Conservation (phyloP, 2,888 invertebrate genomes). For the Sipunculus nudus region DNA sequence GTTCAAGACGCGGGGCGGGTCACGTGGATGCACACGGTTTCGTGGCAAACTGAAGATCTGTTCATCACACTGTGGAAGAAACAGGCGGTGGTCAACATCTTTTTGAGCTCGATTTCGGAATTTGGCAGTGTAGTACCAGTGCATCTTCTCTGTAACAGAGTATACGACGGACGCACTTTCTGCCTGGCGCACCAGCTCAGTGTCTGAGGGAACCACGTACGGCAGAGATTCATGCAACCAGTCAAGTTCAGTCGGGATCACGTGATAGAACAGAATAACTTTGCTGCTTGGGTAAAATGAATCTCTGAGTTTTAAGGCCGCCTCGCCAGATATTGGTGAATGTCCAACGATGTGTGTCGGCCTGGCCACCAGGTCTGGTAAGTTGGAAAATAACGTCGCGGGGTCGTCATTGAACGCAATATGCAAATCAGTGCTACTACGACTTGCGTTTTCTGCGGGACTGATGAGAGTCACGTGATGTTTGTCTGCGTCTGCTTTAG, state of each 20-base stretch:
- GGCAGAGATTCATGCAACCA: conserved; percentile 22
- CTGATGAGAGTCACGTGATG: conserved; percentile 21
- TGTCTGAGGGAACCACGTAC: conserved; percentile 19
- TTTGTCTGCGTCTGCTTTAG: conserved; percentile 11
- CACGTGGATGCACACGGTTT: background rate
- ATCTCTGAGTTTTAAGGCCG: conserved; percentile 25
- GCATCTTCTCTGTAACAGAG: conserved; percentile 36
- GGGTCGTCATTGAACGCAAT: conserved; percentile 17
- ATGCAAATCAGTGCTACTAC: conserved; percentile 6
- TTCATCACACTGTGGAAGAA: conserved; percentile 31
- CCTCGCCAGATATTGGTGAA: conserved; percentile 34
- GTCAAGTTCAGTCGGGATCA: conserved; percentile 30
- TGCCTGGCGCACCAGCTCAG: conserved; percentile 24
- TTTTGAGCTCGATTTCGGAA: conserved; percentile 31
- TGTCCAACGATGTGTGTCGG: conserved; percentile 38
- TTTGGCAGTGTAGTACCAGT: conserved; percentile 35
- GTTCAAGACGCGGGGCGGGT: conserved; percentile 11
- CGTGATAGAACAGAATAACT: conserved; percentile 39
- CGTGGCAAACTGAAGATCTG: conserved; percentile 27
- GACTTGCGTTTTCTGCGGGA: background rate
- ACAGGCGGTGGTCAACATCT: conserved; percentile 32
- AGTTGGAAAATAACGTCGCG: background rate
- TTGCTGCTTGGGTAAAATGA: conserved; percentile 22
- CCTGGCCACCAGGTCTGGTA: conserved; percentile 1
- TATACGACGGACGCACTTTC: conserved; percentile 36